A percentile compares a stretch with the other conserved stretches of the same genome.
Conservation (phyloP, 2,797 vertebrate genomes). For the Leptodactylus fallax region DNA sequence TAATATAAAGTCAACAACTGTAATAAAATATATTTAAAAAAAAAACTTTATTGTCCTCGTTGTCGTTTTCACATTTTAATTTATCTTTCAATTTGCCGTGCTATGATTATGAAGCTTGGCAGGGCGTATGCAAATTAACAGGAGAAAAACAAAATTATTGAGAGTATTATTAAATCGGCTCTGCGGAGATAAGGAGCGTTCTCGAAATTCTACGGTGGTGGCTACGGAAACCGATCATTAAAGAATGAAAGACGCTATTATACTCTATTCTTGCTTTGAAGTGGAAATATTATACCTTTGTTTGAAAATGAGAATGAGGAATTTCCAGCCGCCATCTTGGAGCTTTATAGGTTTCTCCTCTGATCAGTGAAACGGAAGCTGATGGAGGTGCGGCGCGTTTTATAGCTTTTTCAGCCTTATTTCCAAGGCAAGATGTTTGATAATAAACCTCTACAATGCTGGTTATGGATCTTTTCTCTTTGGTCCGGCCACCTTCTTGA, state of each 20-base stretch:
- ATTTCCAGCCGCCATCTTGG: neutral
- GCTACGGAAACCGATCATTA: neutral
- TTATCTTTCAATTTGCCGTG: neutral
- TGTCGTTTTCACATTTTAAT: neutral
- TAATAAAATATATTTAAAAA: conserved; percentile 1
- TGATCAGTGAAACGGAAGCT: neutral
- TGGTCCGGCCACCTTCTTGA: neutral
- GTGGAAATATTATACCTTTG: conserved; percentile 4
- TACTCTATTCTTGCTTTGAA: neutral
- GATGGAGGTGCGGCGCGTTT: neutral
- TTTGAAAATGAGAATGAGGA: neutral
- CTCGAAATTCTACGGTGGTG: neutral
- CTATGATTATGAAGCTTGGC: neutral
- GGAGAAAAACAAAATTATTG: conserved; percentile 8
- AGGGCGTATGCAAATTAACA: conserved; percentile 7
- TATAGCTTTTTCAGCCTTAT: neutral
- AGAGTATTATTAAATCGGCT: conserved; percentile 14
- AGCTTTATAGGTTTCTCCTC: neutral
- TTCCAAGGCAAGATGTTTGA: neutral
- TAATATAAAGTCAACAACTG: conserved; percentile 13
- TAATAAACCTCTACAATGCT: neutral
- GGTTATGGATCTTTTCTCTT: neutral
- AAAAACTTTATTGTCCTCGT: neutral
- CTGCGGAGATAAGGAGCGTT: neutral
- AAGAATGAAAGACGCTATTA: neutral